Conservation (phyloP, 2,888 invertebrate genomes). For the Metallyticus violacea region DNA sequence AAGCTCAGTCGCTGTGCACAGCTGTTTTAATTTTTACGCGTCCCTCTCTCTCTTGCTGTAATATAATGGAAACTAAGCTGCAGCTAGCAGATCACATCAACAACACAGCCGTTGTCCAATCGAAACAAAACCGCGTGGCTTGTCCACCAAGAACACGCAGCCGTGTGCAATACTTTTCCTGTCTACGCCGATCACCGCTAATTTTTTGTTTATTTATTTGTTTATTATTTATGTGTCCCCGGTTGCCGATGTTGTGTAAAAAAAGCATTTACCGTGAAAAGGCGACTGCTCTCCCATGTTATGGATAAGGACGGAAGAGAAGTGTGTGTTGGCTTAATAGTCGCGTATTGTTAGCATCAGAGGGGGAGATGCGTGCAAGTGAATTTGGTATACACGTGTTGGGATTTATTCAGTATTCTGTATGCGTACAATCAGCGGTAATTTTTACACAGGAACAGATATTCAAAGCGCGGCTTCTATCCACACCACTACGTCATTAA, state of each 20-base stretch:
- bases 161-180: too few relatives aligned
- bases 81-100: too few relatives aligned
- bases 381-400: conserved; percentile 2
- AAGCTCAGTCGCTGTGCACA: too few relatives aligned
- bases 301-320: not conserved
- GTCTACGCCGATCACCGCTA: not conserved
- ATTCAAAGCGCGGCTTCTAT: conserved; percentile 8
- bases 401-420: conserved; percentile 12
- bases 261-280: conserved; percentile 4
- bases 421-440: conserved; percentile 16
- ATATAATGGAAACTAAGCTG: not conserved
- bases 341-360: conserved; percentile 7
- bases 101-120: too few relatives aligned
- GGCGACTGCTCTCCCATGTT: not conserved
- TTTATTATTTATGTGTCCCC: not conserved
- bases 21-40: too few relatives aligned
- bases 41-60: not conserved
- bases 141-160: not conserved
- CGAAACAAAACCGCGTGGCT: too few relatives aligned
- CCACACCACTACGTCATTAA: conserved; percentile 17
- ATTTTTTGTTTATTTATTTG: not conserved
- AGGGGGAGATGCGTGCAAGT: not conserved
- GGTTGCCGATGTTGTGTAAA: not conserved
- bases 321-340: conserved; percentile 8
- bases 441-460: conserved; percentile 14